Base-by-base conservation (phyloP, 2,888 invertebrate species). In the Coronaproctus castanopsis region DNA sequence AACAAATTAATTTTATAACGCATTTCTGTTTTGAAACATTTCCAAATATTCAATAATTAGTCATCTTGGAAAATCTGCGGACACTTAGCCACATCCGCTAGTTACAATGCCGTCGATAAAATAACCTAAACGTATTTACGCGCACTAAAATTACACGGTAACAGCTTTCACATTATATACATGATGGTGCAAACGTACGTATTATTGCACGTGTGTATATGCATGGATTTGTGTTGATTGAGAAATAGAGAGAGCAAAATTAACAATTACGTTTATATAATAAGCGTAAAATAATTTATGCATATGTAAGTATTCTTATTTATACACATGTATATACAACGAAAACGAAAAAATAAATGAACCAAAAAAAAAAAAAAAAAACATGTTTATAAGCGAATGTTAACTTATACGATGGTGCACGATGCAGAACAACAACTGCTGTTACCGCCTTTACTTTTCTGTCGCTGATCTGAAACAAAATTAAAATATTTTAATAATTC, bases 341-440 rank as follows among this genome's bases (percentile, higher is more conserved):
- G n/a, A n/a, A 36, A 36, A 36, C 14, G 36, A 36, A 36, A 14
- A 36, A 36, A 14, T 8, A 36, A 36, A 36, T 14, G 36, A 36
- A 36, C 5, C 5, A 36, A 8, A 36, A 36, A 36, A 5, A 36
- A 36, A 36, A 36, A 36, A 36, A 8, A 36, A 36, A 36, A 5
- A 36, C 36, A 14, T 8, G 5, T 5, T 36, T 8, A 36, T 14
- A 36, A 36, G 36, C 36, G 14, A 36, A 36, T 36, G 36, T 36
- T 14, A 51, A 51, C 55, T 86, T 90, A 90, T 83, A 90, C 83
- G 81, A 90, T 89, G 80, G 87, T 85, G 79, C 90, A 90, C 67
- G 88, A 85, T 69, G 88, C 82, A 70, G 88, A 87, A 80, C 90
- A 91, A 81, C 90, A 90, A 82, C 87, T 87, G 79, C 87, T 89